Conservation (phyloP, 2,888 invertebrate genomes). For the Acheta domesticus region DNA sequence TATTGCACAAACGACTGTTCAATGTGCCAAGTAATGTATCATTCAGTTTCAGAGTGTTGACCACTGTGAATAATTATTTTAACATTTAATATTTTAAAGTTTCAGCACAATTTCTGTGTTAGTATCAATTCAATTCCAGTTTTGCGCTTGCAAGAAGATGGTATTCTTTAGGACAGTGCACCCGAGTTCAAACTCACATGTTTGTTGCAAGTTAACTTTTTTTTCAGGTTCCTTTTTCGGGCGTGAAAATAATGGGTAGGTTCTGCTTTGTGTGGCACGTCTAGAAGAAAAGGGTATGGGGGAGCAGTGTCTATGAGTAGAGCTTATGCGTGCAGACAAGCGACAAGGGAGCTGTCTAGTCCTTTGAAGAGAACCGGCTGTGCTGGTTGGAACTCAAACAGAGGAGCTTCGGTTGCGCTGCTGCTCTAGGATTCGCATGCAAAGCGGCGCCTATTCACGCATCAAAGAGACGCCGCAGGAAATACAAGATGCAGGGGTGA, state of each 20-base stretch:
- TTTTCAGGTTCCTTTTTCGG: background rate
- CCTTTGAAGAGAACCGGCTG: background rate
- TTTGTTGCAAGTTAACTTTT: too few relatives aligned
- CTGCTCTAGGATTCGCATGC: constrained; percentile 1
- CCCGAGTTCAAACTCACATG: too few relatives aligned
- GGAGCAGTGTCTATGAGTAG: background rate
- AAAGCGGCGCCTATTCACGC: background rate
- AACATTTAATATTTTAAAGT: too few relatives aligned
- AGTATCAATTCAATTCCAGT: too few relatives aligned
- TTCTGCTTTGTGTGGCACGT: background rate
- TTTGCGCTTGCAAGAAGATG: too few relatives aligned
- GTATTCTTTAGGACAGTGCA: too few relatives aligned
- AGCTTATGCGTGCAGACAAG: constrained; percentile 7
- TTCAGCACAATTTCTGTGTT: too few relatives aligned
- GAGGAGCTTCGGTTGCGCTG: background rate
- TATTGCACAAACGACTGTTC: too few relatives aligned
- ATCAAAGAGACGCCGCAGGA: background rate
- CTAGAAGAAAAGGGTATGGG: background rate
- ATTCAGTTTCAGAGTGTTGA: too few relatives aligned
- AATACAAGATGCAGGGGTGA: too few relatives aligned
- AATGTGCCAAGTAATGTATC: too few relatives aligned
- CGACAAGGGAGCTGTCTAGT: background rate
- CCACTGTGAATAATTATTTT: too few relatives aligned
- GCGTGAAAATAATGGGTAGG: background rate
- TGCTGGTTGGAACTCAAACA: background rate